A percentile compares a stretch with the other conserved stretches of the same genome.
phyloP scores from a whole-genome alignment of 2,888 invertebrate species.

The Cartodere bifasciata region DNA sequence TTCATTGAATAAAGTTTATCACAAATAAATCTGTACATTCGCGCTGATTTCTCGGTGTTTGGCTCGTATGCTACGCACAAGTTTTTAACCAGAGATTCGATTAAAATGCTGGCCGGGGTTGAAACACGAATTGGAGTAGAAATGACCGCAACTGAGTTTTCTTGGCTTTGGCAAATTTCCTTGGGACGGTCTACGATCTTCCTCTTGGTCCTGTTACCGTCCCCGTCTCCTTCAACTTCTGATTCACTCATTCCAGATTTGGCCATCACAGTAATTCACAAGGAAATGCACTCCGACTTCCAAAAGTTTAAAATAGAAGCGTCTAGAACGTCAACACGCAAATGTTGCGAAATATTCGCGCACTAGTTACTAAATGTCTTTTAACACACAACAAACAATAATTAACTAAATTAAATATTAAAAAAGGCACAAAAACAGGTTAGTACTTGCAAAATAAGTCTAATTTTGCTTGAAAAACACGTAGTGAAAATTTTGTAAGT shows the following conservation, averaged over 20 bases:
- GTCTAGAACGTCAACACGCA: no score
- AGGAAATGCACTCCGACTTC: no score
- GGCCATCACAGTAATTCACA: no score
- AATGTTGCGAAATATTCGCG: no score
- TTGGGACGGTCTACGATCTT: slow-evolving; percentile 5
- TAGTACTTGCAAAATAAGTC: no score
- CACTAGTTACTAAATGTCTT: no score
- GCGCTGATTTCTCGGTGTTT: slow-evolving; percentile 43
- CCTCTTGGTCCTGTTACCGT: neutral
- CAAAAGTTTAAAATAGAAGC: no score
- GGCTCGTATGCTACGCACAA: slow-evolving; percentile 52
- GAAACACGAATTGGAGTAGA: slow-evolving; percentile 27
- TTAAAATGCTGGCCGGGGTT: slow-evolving; percentile 53
- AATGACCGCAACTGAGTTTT: slow-evolving; percentile 11
- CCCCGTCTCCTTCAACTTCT: slow-evolving; percentile 11
- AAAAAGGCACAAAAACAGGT: no score
- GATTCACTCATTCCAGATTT: slow-evolving; percentile 19
- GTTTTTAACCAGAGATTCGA: slow-evolving; percentile 57
- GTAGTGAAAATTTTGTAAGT: no score
- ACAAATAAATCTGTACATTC: slow-evolving; percentile 54
- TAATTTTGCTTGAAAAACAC: no score
- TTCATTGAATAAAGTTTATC: slow-evolving; percentile 54
- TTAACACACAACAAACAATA: no score
- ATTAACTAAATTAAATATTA: no score
- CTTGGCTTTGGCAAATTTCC: slow-evolving; percentile 4